Conservation (phyloP, 2,888 invertebrate genomes). For the Athalia circularis region DNA sequence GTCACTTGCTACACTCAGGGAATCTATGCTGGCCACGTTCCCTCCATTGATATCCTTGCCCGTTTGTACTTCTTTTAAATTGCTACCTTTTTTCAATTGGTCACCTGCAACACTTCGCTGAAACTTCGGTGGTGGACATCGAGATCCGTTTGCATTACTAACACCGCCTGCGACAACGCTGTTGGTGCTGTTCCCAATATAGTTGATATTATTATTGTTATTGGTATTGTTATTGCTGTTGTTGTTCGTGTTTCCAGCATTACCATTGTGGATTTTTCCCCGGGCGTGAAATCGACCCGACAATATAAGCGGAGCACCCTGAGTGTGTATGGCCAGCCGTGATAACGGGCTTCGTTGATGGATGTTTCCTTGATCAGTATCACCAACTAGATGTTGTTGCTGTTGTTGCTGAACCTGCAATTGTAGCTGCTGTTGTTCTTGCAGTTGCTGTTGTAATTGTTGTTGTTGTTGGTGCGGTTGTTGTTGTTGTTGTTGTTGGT, state of each 20-base stretch:
- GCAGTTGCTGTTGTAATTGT: constrained; percentile 52
- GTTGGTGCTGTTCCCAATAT: constrained; percentile 61
- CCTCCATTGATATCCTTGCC: constrained; percentile 62
- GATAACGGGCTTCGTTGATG: constrained; percentile 78
- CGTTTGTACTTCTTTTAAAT: constrained; percentile 66
- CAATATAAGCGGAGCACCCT: constrained; percentile 89
- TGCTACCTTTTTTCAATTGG: constrained; percentile 55
- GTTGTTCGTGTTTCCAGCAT: constrained; percentile 51
- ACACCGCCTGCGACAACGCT: constrained; percentile 66
- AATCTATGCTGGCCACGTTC: constrained; percentile 79
- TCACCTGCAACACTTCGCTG: constrained; percentile 48
- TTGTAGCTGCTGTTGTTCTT: constrained; percentile 55
- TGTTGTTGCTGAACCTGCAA: constrained; percentile 54
- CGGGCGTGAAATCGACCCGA: constrained; percentile 79
- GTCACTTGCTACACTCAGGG: constrained; percentile 85
- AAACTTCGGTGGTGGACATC: constrained; percentile 54
- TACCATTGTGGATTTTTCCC: constrained; percentile 72
- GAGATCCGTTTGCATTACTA: constrained; percentile 47
- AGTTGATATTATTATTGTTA: constrained; percentile 70
- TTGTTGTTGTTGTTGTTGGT: constrained; percentile 55
- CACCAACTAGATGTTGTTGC: constrained; percentile 24
- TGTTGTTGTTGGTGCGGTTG: constrained; percentile 55
- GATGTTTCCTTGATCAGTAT: constrained; percentile 51
- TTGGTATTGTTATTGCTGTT: constrained; percentile 58
- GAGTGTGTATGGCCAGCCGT: constrained; percentile 87